A percentile compares a stretch with the other conserved stretches of the same genome.
phyloP scores from a whole-genome alignment of 2,888 invertebrate genomes.

The Germaria angustata region DNA sequence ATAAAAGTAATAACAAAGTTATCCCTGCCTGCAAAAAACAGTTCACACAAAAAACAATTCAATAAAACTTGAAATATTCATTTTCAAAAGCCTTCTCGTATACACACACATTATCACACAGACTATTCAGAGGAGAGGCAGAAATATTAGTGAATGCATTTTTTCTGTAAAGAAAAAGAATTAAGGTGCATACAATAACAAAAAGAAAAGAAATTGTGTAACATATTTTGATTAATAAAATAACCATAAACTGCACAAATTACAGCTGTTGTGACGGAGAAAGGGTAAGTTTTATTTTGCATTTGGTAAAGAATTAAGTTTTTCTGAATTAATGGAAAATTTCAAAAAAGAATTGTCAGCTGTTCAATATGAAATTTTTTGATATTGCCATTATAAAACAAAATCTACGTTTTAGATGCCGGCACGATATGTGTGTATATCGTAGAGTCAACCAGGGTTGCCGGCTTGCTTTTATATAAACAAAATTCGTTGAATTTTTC shows the following conservation, averaged over 20 bases:
- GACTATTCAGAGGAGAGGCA: slow-evolving; percentile 22
- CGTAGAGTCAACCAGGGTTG: no score
- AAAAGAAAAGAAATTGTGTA: no score
- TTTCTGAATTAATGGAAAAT: no score
- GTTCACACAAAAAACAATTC: background rate
- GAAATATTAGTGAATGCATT: slow-evolving; percentile 39
- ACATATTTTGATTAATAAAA: no score
- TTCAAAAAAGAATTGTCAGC: no score
- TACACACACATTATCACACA: background rate
- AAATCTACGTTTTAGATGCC: no score
- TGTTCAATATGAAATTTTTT: slow-evolving; percentile 9
- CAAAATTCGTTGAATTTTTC: no score
- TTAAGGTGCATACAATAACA: slow-evolving; percentile 28
- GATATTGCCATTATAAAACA: no score
- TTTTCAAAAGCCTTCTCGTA: background rate
- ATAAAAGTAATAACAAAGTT: slow-evolving; percentile 23
- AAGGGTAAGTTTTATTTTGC: slow-evolving; percentile 11
- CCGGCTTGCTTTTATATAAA: no score
- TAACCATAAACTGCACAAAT: background rate
- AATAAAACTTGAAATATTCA: background rate
- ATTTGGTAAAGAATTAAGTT: background rate
- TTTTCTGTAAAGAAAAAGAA: slow-evolving; percentile 38
- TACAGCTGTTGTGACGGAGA: background rate
- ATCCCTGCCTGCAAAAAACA: background rate
- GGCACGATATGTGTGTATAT: no score